Conservation (phyloP, 2,888 invertebrate genomes). For the Choreutis nemorana region DNA sequence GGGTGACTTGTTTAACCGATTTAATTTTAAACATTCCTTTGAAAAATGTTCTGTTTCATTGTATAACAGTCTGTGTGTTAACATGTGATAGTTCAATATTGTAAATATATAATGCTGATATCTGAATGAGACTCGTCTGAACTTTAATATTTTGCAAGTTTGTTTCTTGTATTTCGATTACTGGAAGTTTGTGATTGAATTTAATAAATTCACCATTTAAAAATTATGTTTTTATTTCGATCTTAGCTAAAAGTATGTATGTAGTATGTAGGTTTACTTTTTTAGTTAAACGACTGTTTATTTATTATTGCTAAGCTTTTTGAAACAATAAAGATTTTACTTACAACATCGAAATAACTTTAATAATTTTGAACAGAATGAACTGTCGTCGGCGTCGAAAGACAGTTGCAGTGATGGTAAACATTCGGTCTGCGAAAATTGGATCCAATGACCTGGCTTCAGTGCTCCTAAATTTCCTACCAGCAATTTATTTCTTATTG, state of each 20-base stretch:
- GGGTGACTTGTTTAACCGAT: conserved; percentile 17
- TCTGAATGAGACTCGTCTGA: conserved; percentile 33
- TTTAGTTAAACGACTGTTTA: conserved; percentile 5
- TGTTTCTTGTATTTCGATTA: conserved; percentile 54
- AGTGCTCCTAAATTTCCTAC: conserved; percentile 24
- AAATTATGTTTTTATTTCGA: conserved; percentile 29
- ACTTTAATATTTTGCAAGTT: too few relatives aligned
- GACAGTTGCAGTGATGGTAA: conserved; percentile 29
- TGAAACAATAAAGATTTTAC: conserved; percentile 11
- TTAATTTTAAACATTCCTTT: conserved; percentile 10
- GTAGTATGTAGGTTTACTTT: too few relatives aligned
- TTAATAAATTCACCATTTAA: conserved; percentile 61
- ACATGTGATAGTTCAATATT: conserved; percentile 36
- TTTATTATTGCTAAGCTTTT: background rate
- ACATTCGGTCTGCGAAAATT: conserved; percentile 21
- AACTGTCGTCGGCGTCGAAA: conserved; percentile 18
- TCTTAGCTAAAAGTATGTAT: too few relatives aligned
- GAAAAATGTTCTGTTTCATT: conserved; percentile 11
- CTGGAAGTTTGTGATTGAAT: conserved; percentile 62
- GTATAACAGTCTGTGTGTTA: conserved; percentile 22
- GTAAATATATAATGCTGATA: conserved; percentile 28
- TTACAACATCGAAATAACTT: conserved; percentile 37
- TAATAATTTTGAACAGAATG: conserved; percentile 30
- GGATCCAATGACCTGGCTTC: conserved; percentile 27
- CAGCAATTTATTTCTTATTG: conserved; percentile 18